Evolutionary conservation across 2,797 vertebrate genomes (phyloP).

Genomic region (Synanceia verrucosa): DNA sequence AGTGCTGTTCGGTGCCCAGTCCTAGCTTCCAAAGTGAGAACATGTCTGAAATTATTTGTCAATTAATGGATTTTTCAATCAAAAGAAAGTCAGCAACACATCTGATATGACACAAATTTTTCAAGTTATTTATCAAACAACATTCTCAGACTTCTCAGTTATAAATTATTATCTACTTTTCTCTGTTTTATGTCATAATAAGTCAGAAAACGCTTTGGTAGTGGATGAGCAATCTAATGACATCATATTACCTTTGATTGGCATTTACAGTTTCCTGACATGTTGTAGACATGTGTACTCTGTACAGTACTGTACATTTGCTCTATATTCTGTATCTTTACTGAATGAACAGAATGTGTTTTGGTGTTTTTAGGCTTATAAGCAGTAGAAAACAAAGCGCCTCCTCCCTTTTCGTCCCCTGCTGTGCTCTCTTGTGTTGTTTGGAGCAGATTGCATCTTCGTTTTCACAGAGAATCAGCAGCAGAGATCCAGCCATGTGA

Average conservation of each 20-base stretch:
- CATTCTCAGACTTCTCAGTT: background rate
- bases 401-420: background rate
- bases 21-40: background rate
- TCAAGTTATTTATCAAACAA: background rate
- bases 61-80: background rate
- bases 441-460: constrained; percentile 18
- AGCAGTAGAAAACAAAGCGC: background rate
- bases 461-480: constrained; percentile 23
- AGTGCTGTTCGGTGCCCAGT: no score
- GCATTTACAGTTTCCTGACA: background rate
- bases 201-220: background rate
- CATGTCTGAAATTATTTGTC: background rate
- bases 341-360: background rate
- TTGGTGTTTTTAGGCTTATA: background rate
- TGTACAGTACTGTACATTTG: no score
- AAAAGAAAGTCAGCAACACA: background rate
- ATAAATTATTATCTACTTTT: background rate
- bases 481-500: constrained; percentile 26
- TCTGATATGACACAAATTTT: background rate
- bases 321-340: background rate
- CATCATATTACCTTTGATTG: no score
- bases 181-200: background rate
- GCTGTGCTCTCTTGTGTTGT: constrained; percentile 1
- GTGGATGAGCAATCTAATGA: background rate
- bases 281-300: background rate